Conservation (phyloP, 2,888 invertebrate species). For the Tetheella fluctuosa region DNA sequence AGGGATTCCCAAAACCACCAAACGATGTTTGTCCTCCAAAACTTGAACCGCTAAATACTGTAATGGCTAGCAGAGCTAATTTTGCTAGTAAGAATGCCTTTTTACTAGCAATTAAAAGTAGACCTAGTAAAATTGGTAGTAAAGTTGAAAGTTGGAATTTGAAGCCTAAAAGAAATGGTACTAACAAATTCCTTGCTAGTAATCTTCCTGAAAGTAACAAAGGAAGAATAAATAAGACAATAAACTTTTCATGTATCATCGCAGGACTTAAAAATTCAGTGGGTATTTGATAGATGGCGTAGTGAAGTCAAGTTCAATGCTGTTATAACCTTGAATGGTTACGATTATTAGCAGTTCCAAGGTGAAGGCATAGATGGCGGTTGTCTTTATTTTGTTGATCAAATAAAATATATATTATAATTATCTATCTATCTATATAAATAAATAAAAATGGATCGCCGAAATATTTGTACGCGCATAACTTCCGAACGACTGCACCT, state of each 20-base stretch:
- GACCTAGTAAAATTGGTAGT: slow-evolving; percentile 88
- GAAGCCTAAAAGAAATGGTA: slow-evolving; percentile 91
- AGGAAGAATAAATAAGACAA: slow-evolving; percentile 1
- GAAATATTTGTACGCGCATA: too few relatives aligned
- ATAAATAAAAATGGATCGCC: too few relatives aligned
- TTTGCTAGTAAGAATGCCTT: slow-evolving; percentile 91
- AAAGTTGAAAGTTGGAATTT: slow-evolving; percentile 91
- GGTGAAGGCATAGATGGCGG: slow-evolving; percentile 55
- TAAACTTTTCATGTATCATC: background rate
- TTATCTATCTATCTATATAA: too few relatives aligned
- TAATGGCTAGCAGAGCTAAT: slow-evolving; percentile 88
- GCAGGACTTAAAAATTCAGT: slow-evolving; percentile 23
- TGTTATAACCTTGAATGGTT: slow-evolving; percentile 31
- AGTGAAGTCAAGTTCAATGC: slow-evolving; percentile 54
- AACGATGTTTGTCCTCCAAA: slow-evolving; percentile 63
- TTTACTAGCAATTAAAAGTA: slow-evolving; percentile 88
- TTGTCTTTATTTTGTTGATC: slow-evolving; percentile 12
- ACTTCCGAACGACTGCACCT: too few relatives aligned
- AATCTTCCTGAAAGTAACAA: slow-evolving; percentile 86
- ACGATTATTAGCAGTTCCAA: slow-evolving; percentile 35
- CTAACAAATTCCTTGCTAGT: slow-evolving; percentile 88
- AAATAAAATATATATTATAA: background rate
- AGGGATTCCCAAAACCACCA: slow-evolving; percentile 54
- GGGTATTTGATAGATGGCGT: slow-evolving; percentile 49
- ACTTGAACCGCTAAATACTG: slow-evolving; percentile 85